A percentile compares a stretch with the other conserved stretches of the same genome.
phyloP scores from a whole-genome alignment of 1,140 invertebrate genomes.

The Batillaria attramentaria region DNA sequence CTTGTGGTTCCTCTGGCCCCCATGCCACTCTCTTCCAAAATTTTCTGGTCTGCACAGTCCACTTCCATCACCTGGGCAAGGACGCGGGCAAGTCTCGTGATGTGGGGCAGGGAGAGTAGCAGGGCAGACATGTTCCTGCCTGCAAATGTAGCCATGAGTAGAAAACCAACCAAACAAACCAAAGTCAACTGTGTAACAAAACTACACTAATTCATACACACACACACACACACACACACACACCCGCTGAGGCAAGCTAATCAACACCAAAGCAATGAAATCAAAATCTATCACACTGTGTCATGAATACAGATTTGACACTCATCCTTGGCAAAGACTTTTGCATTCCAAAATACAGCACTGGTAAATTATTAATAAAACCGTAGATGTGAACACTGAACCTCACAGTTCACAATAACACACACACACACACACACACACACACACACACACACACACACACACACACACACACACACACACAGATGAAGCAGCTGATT shows the following conservation, averaged over 20 bases:
- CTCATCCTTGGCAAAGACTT: too few species aligned
- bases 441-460: background rate
- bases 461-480: slow-evolving; percentile 9
- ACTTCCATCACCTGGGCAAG: slow-evolving; percentile 60
- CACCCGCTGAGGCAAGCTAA: too few species aligned
- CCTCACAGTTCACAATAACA: background rate
- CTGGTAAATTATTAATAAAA: too few species aligned
- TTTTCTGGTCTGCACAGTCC: slow-evolving; percentile 59
- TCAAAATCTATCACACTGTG: background rate
- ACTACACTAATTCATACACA: background rate
- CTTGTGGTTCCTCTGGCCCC: slow-evolving; percentile 9
- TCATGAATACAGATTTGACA: too few species aligned
- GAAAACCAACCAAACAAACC: too few species aligned
- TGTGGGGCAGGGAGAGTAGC: slow-evolving; percentile 54
- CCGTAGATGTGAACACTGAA: background rate
- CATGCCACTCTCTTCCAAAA: slow-evolving; percentile 53
- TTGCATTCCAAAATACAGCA: too few species aligned
- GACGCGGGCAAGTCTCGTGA: slow-evolving; percentile 53
- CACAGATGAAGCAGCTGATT: too few species aligned
- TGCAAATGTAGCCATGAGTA: slow-evolving; percentile 25
- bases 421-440: background rate
- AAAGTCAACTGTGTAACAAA: background rate
- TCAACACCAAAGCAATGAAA: background rate
- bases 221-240: too few species aligned
- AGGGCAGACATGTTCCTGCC: slow-evolving; percentile 49